Evolutionary conservation across 2,113 vertebrate genomes (phyloP).

Genomic region (Bombycilla garrulus): DNA sequence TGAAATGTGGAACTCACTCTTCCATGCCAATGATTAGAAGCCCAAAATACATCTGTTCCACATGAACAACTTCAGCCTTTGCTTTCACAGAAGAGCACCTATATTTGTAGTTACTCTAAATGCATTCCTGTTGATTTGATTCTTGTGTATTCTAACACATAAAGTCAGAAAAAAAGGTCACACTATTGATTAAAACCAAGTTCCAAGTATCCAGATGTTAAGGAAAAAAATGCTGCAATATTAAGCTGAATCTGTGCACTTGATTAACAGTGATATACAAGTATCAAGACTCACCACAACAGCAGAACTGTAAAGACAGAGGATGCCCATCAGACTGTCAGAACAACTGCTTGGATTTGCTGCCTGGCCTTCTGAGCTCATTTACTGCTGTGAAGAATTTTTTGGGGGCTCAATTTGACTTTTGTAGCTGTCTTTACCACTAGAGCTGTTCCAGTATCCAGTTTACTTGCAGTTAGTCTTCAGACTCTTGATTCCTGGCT

Average conservation of each 20-base stretch:
- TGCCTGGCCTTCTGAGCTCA: neutral
- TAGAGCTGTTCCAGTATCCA: accelerated
- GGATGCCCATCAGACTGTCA: neutral
- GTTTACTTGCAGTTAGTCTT: neutral
- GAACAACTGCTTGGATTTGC: neutral
- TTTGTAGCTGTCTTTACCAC: neutral
- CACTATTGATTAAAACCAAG: neutral
- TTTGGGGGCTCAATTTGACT: neutral
- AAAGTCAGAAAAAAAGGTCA: neutral
- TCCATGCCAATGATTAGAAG: constrained; percentile 57
- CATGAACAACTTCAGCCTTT: constrained; percentile 44
- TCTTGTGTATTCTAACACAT: neutral
- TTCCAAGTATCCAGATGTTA: neutral
- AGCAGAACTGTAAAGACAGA: neutral
- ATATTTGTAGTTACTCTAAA: neutral
- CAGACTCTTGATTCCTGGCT: neutral
- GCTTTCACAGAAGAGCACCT: constrained; percentile 61
- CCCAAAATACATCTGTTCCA: constrained; percentile 63
- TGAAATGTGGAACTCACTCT: constrained; percentile 69
- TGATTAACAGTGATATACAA: neutral
- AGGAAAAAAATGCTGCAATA: neutral
- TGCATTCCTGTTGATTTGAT: neutral
- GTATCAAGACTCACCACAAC: neutral
- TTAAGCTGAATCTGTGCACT: neutral
- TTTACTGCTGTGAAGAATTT: neutral